Percentiles rank a stretch among this genome's conserved stretches.
phyloP scores from a whole-genome alignment of 2,888 invertebrate species.

The Ophion costatus region DNA sequence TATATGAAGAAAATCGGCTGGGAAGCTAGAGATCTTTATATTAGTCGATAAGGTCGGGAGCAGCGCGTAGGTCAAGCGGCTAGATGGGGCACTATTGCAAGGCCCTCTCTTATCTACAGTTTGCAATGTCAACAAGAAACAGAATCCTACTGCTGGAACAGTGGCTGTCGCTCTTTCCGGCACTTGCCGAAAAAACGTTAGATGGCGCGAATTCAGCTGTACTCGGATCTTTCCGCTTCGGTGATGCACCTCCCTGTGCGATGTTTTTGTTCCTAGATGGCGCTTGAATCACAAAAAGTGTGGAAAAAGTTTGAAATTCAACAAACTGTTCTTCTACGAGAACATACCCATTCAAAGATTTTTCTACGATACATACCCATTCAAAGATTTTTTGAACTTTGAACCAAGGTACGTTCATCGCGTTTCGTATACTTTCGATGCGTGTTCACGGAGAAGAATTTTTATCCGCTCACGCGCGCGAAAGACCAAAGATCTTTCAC shows the following conservation, averaged over 20 bases:
- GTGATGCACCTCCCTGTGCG: no score
- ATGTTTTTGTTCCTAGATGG: not conserved
- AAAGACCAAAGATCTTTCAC: conserved; percentile 37
- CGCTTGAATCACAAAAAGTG: not conserved
- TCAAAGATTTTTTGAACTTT: not conserved
- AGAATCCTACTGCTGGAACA: not conserved
- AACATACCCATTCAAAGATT: not conserved
- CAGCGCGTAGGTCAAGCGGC: no score
- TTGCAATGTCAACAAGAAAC: not conserved
- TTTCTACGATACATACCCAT: not conserved
- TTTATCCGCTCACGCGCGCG: not conserved
- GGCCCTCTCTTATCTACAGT: no score
- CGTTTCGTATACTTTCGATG: not conserved
- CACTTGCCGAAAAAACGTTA: not conserved
- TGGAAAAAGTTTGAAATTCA: not conserved
- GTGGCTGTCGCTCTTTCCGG: not conserved
- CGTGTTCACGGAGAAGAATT: not conserved
- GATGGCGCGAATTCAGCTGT: not conserved
- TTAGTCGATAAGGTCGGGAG: no score
- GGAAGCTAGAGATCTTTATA: no score
- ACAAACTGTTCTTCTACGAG: not conserved
- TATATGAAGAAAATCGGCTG: no score
- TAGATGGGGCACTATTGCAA: no score
- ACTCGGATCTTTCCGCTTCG: no score
- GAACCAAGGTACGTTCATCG: not conserved